A percentile compares a stretch with the other conserved stretches of the same genome.
These are phyloP conservation scores for Cryptocephalus primarius DNA, from an alignment of 2,888 invertebrate genomes.

Conservation along the genomic window DNA sequence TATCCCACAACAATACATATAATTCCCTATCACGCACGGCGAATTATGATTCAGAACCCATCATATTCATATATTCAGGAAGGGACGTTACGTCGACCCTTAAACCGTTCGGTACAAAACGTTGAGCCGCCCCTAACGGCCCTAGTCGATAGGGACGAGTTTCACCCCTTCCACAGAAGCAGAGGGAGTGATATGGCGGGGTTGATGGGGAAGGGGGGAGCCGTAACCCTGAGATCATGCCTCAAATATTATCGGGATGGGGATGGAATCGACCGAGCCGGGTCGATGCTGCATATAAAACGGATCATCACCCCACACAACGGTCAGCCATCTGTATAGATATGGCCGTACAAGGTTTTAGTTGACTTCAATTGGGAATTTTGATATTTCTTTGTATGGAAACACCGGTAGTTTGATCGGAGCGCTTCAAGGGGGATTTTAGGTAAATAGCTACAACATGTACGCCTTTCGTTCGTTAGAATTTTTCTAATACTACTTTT, in stretches of 20 bases:
- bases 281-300: conserved; percentile 30
- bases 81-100: conserved; percentile 11
- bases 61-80: conserved; percentile 28
- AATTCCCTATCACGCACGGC: conserved; percentile 29
- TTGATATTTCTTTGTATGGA: neutral
- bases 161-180: neutral
- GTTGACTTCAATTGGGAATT: neutral
- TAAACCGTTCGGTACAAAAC: neutral
- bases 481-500: too few species aligned
- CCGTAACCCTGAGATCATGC: conserved; percentile 17
- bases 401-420: too few species aligned
- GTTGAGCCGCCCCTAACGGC: too few species aligned
- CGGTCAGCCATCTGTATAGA: neutral
- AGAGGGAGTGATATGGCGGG: neutral
- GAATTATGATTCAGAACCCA: conserved; percentile 30
- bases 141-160: neutral
- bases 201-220: neutral
- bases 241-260: conserved; percentile 23
- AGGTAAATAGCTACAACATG: too few species aligned
- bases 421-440: too few species aligned
- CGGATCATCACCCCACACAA: conserved; percentile 21
- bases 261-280: conserved; percentile 12
- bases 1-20: conserved; percentile 22
- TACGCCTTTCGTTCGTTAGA: too few species aligned
- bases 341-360: neutral